phyloP scores from a whole-genome alignment of 2,113 vertebrate genomes.

The Colistium nudipinnis region DNA sequence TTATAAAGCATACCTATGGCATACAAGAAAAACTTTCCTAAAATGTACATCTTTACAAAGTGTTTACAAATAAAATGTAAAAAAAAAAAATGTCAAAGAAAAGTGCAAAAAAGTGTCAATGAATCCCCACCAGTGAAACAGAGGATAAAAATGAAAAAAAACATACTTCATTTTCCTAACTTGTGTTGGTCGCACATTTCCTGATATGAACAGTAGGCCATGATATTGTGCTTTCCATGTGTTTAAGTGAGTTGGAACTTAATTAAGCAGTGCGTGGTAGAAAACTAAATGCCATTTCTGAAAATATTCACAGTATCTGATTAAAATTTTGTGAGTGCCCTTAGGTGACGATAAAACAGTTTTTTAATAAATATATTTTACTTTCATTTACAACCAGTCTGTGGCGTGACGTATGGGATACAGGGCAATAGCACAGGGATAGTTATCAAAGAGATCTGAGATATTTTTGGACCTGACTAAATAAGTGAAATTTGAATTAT shows the following conservation, averaged over 20 bases:
- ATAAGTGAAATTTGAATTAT: constrained; percentile 15
- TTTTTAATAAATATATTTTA: constrained; percentile 77
- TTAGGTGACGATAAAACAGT: constrained; percentile 43
- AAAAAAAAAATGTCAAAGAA: constrained; percentile 70
- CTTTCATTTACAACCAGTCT: constrained; percentile 65
- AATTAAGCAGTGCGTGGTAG: constrained; percentile 66
- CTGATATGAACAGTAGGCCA: constrained; percentile 54
- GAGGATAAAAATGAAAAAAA: constrained; percentile 60
- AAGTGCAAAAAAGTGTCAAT: constrained; percentile 81
- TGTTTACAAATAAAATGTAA: constrained; percentile 77
- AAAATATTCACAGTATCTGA: constrained; percentile 79
- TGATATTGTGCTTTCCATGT: constrained; percentile 52
- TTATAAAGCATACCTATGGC: constrained; percentile 76
- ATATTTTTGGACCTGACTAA: constrained; percentile 20
- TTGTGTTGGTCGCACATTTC: constrained; percentile 62
- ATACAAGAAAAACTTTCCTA: constrained; percentile 80
- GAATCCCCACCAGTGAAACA: constrained; percentile 76
- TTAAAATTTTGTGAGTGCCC: constrained; percentile 61
- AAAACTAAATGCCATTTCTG: constrained; percentile 37
- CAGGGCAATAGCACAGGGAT: constrained; percentile 26
- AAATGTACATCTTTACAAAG: constrained; percentile 86
- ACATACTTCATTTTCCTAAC: constrained; percentile 79
- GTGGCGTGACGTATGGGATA: constrained; percentile 33
- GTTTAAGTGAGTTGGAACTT: constrained; percentile 26
- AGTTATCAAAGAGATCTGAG: constrained; percentile 62